phyloP scores from a whole-genome alignment of 2,888 invertebrate species.

The Cylloceria caligata region DNA sequence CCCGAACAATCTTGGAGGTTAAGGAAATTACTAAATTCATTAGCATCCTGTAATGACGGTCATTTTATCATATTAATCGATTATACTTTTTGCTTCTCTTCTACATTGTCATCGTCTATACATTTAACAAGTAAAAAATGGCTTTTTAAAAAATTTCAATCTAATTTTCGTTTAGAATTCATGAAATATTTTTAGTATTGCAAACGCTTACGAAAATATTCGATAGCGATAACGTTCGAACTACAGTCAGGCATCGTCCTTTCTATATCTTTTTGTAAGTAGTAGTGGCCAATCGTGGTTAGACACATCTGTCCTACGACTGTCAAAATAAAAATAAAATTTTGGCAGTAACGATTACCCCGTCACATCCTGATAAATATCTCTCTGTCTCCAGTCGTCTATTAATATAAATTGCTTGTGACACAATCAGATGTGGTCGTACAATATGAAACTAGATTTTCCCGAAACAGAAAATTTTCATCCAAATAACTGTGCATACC shows the following conservation, averaged over 20 bases:
- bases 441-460: not conserved
- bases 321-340: not conserved
- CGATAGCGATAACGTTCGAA: no score
- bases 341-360: not conserved
- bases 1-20: slow-evolving; percentile 61
- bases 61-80: not conserved
- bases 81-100: not conserved
- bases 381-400: not conserved
- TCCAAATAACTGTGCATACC: not conserved
- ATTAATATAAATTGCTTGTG: slow-evolving; percentile 11
- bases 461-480: not conserved
- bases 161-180: not conserved
- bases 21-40: slow-evolving; percentile 2
- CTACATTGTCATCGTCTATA: not conserved
- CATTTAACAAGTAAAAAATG: not conserved
- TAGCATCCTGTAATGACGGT: not conserved
- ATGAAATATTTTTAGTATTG: not conserved
- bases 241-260: no score
- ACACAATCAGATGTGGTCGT: not conserved
- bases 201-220: no score
- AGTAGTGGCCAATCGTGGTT: no score
- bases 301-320: no score
- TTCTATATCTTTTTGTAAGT: no score
- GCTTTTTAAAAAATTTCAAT: not conserved
- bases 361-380: no score